phyloP scores from a whole-genome alignment of 2,113 vertebrate species.

The Chaetodon trifascialis region DNA sequence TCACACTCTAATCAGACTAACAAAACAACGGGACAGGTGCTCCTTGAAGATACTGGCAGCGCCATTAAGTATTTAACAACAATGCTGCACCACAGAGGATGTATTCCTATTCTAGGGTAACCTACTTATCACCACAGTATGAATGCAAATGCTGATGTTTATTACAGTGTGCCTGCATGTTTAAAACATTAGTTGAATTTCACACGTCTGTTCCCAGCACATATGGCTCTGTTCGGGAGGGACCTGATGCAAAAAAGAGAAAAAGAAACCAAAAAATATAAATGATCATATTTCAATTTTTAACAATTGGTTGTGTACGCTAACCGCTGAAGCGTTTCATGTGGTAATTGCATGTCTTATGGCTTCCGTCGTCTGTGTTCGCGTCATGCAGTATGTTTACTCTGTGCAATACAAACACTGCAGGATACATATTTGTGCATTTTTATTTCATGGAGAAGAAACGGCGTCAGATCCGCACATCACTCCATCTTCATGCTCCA shows the following conservation, averaged over 20 bases:
- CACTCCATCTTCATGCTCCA: slow-evolving; percentile 35
- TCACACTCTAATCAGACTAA: slow-evolving; percentile 81
- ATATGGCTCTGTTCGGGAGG: slow-evolving; percentile 24
- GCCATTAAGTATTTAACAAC: slow-evolving; percentile 83
- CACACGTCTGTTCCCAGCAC: slow-evolving; percentile 44
- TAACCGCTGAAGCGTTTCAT: slow-evolving; percentile 18
- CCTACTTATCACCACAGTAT: slow-evolving; percentile 77
- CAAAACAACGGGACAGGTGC: slow-evolving; percentile 81
- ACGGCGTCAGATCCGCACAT: slow-evolving; percentile 29
- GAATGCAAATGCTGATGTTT: slow-evolving; percentile 74
- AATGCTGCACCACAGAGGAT: slow-evolving; percentile 75
- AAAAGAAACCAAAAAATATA: not conserved
- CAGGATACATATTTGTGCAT: slow-evolving; percentile 12
- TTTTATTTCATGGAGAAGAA: slow-evolving; percentile 18
- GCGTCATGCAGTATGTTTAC: slow-evolving; percentile 3
- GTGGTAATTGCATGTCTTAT: slow-evolving; percentile 20
- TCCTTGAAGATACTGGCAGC: slow-evolving; percentile 81
- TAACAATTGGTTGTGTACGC: not conserved
- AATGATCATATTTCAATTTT: slow-evolving; percentile 26
- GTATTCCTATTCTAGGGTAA: slow-evolving; percentile 76
- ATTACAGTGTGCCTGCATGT: slow-evolving; percentile 68
- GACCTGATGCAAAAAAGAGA: not conserved
- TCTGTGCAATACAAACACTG: slow-evolving; percentile 17
- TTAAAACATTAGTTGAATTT: slow-evolving; percentile 73
- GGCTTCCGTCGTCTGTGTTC: slow-evolving; percentile 9